Evolutionary conservation across 2,113 vertebrate genomes (phyloP), one percentile per base, ranked within the genome.

Genomic region (Glaucidium brasilianum): DNA sequence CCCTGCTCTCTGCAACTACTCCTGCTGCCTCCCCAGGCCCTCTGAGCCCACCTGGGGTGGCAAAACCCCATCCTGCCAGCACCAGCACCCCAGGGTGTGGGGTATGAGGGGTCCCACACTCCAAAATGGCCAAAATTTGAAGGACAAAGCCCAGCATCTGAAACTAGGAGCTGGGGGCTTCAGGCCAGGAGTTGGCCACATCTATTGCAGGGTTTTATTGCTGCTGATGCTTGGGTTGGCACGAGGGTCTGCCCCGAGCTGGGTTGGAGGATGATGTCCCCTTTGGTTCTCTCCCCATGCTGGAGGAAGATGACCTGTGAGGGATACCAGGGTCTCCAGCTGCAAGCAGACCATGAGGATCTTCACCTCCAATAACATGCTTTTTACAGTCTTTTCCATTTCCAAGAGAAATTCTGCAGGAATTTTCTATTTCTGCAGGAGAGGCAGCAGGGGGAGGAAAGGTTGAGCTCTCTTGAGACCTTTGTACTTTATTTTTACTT

Each of bases 401-500:
- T 89, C 80, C 83, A 63, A 56, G 73, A 89, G 83, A 89, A 85
- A 80, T 77, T 77, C 76, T 53, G 49, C 69, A 81, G n/a, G 73
- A 88, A 91, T 89, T 89, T 94, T 92, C 69, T 92, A 34, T 82
- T 96, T 92, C 92, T 94, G 80, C 81, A 79, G 74, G 69, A 92
- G 63, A 82, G 43, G 66, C 81, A 78, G 52, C 11, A 13, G 66
- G 53, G 73, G 85, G 63, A 86, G 59, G 93, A 93, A 95, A 95
- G 92, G 91, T 73, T 77, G 84, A 85, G 39, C 58, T 91, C 92
- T 87, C 92, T 43, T 1, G 29, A 91, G 94, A 94, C 67, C 53
- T 79, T 52, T 84, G 53, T 90, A 47, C 56, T 95, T 94, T 94
- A 95, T 96, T 96, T 96, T 96, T 93, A 87, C 66, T 91, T 91